Percentiles rank a stretch among this genome's conserved stretches.
Conservation (phyloP, 2,888 invertebrate species). For the Apotomis capreana region DNA sequence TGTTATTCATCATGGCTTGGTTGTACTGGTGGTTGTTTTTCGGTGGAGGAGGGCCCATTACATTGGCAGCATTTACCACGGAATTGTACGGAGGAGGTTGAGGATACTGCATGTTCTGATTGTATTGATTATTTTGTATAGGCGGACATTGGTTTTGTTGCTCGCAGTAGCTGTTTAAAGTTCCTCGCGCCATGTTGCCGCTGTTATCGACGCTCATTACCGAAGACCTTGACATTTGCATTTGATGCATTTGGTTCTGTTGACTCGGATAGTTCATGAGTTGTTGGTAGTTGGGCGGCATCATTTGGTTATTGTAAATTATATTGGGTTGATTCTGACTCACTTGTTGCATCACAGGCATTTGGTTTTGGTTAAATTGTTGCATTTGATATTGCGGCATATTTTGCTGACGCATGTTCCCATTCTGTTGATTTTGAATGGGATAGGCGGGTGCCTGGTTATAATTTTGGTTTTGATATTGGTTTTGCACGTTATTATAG, state of each 20-base stretch:
- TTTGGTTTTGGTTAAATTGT: slow-evolving; percentile 69
- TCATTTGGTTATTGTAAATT: slow-evolving; percentile 65
- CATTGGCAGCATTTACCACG: slow-evolving; percentile 72
- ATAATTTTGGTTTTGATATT: slow-evolving; percentile 71
- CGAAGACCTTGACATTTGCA: slow-evolving; percentile 77
- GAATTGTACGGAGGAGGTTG: slow-evolving; percentile 75
- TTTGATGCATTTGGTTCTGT: slow-evolving; percentile 67
- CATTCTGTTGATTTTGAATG: slow-evolving; percentile 64
- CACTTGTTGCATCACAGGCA: slow-evolving; percentile 61
- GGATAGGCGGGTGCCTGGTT: slow-evolving; percentile 67
- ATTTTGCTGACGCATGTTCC: slow-evolving; percentile 66
- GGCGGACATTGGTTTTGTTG: slow-evolving; percentile 62
- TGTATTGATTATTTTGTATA: slow-evolving; percentile 64
- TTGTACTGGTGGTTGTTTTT: slow-evolving; percentile 79
- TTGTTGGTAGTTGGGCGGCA: slow-evolving; percentile 63
- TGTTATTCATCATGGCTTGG: slow-evolving; percentile 78
- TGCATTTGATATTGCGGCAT: slow-evolving; percentile 75
- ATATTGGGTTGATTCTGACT: slow-evolving; percentile 62
- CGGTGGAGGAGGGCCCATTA: slow-evolving; percentile 78
- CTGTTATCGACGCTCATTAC: slow-evolving; percentile 79
- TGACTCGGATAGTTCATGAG: slow-evolving; percentile 65
- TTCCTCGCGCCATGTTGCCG: slow-evolving; percentile 71
- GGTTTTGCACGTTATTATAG: slow-evolving; percentile 64
- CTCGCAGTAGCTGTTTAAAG: slow-evolving; percentile 72
- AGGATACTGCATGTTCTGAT: slow-evolving; percentile 71